phyloP scores from a whole-genome alignment of 2,888 invertebrate species.

The Yponomeuta evonymella region DNA sequence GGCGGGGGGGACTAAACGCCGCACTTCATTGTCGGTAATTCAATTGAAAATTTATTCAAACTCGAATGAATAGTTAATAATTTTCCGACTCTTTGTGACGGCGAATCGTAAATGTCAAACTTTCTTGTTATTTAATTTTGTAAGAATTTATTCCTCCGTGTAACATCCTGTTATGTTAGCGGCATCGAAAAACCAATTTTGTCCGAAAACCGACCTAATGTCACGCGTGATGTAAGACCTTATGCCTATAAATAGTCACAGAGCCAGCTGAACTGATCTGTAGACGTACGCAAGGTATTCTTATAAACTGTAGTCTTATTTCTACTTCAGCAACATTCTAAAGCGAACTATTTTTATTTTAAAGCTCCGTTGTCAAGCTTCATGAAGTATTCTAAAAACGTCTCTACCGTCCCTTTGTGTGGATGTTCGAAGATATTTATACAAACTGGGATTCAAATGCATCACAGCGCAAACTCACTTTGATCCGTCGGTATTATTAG shows the following conservation, averaged over 20 bases:
- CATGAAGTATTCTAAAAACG: neutral
- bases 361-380: neutral
- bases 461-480: neutral
- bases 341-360: neutral
- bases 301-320: too few relatives aligned
- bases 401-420: neutral
- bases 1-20: neutral
- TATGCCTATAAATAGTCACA: too few relatives aligned
- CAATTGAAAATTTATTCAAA: constrained; percentile 1
- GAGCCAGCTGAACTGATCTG: too few relatives aligned
- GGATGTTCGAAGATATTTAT: neutral
- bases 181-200: too few relatives aligned
- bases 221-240: too few relatives aligned
- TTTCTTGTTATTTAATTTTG: neutral
- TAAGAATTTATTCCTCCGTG: too few relatives aligned
- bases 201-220: too few relatives aligned
- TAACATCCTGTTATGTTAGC: too few relatives aligned
- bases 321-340: neutral
- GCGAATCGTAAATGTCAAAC: neutral
- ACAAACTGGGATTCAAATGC: neutral
- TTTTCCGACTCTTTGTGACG: neutral
- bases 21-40: neutral
- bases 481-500: neutral
- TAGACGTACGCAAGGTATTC: too few relatives aligned
- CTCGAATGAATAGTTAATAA: neutral